Evolutionary conservation across 2,888 invertebrate genomes (phyloP).

Genomic region (Mystacides longicornis): DNA sequence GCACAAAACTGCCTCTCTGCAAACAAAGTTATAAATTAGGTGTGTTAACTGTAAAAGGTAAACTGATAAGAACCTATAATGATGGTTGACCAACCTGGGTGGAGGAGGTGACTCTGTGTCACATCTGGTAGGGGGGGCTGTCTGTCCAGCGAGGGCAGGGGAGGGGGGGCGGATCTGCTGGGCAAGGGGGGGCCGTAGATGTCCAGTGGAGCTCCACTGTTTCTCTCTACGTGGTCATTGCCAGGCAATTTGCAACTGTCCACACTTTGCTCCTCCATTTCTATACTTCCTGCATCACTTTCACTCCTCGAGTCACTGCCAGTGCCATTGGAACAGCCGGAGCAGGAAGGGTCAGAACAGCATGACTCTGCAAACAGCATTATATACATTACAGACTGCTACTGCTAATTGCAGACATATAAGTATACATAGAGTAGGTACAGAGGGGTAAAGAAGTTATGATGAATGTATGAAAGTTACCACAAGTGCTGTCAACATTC

Average conservation of each 20-base stretch:
- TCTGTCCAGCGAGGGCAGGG: conserved; percentile 27
- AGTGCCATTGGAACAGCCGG: conserved; percentile 49
- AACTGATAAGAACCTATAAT: neutral
- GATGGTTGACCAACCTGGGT: no score
- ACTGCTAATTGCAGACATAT: neutral
- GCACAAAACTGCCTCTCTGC: conserved; percentile 9
- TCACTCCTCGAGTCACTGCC: conserved; percentile 36
- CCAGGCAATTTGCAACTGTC: no score
- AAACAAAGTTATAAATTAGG: conserved; percentile 4
- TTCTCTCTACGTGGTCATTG: no score
- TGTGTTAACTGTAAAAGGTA: neutral
- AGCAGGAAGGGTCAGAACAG: conserved; percentile 65
- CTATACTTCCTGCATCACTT: neutral
- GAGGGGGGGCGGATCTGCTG: conserved; percentile 29
- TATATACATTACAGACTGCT: neutral
- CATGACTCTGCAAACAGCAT: conserved; percentile 48
- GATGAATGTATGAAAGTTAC: no score
- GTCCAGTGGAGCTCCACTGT: conserved; percentile 28
- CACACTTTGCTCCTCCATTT: conserved; percentile 10
- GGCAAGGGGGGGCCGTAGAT: conserved; percentile 34
- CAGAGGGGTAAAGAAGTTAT: no score
- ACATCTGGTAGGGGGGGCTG: conserved; percentile 2
- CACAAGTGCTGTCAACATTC: conserved; percentile 33
- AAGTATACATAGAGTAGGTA: neutral
- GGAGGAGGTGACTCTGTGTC: neutral